Conservation (phyloP, 2,888 invertebrate species). For the Catocala sponsa region DNA sequence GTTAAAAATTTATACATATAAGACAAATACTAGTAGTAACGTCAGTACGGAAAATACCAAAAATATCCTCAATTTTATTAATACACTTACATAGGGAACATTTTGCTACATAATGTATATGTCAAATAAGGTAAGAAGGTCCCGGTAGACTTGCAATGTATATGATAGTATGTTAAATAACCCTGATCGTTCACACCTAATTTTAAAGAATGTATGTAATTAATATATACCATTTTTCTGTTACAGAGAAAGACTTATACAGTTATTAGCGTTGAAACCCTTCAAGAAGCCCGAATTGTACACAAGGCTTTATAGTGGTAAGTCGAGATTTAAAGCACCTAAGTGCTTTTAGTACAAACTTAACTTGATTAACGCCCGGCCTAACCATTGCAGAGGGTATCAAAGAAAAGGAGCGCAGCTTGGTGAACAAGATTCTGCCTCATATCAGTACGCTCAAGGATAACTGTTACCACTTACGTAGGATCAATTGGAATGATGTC, state of each 20-base stretch:
- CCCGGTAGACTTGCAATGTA: no score
- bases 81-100: no score
- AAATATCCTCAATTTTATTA: no score
- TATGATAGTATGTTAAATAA: no score
- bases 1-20: no score
- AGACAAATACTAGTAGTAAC: no score
- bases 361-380: constrained; percentile 56
- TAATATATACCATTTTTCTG: constrained; percentile 65
- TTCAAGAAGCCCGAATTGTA: constrained; percentile 97
- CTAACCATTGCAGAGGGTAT: constrained; percentile 92
- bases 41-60: no score
- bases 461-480: constrained; percentile 95
- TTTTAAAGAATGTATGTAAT: background rate
- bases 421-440: constrained; percentile 93
- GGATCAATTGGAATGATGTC: constrained; percentile 97
- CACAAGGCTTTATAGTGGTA: constrained; percentile 94
- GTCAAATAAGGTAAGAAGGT: no score
- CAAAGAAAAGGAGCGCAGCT: constrained; percentile 93
- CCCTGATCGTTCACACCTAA: no score
- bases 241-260: constrained; percentile 97
- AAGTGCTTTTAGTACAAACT: constrained; percentile 32
- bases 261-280: constrained; percentile 96
- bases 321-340: constrained; percentile 60
- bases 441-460: constrained; percentile 95
- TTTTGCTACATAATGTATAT: no score